phyloP scores from a whole-genome alignment of 1,140 invertebrate species.

The Drosophila kanapiae region DNA sequence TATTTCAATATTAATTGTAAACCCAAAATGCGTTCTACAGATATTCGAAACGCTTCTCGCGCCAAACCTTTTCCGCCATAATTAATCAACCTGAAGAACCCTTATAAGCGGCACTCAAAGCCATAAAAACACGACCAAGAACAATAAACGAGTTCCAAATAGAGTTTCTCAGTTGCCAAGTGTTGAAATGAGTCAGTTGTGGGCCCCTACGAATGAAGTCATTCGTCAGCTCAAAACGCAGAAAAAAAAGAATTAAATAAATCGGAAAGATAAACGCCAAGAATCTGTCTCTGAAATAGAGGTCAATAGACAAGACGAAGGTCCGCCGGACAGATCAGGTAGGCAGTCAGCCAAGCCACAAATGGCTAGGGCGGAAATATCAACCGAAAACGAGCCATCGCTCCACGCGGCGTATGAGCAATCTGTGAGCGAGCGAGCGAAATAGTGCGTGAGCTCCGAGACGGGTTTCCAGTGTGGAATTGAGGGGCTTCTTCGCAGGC shows the following conservation, averaged over 20 bases:
- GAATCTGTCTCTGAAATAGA: conserved; percentile 56
- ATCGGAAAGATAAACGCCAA: conserved; percentile 7
- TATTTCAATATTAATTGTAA: neutral
- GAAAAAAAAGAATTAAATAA: conserved; percentile 2
- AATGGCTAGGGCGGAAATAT: conserved; percentile 64
- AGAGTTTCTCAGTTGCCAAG: conserved; percentile 38
- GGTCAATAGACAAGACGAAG: conserved; percentile 78
- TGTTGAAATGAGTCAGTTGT: conserved; percentile 37
- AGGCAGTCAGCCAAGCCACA: conserved; percentile 28
- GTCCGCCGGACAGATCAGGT: conserved; percentile 41
- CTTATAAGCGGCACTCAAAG: conserved; percentile 29
- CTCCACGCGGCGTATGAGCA: conserved; percentile 64
- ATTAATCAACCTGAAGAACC: conserved; percentile 45
- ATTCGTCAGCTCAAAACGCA: conserved; percentile 45
- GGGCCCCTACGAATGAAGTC: conserved; percentile 33
- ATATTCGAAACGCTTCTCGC: conserved; percentile 9
- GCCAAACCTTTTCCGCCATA: conserved; percentile 39
- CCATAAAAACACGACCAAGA: conserved; percentile 26
- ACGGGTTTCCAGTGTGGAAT: conserved; percentile 51
- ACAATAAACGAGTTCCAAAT: conserved; percentile 40
- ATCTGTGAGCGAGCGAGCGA: conserved; percentile 32
- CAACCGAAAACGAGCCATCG: conserved; percentile 22
- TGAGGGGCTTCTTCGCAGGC: neutral
- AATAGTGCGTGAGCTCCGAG: conserved; percentile 18
- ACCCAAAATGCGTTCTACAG: neutral